Conservation (phyloP, 2,888 invertebrate genomes). For the Dendrolimus houi region DNA sequence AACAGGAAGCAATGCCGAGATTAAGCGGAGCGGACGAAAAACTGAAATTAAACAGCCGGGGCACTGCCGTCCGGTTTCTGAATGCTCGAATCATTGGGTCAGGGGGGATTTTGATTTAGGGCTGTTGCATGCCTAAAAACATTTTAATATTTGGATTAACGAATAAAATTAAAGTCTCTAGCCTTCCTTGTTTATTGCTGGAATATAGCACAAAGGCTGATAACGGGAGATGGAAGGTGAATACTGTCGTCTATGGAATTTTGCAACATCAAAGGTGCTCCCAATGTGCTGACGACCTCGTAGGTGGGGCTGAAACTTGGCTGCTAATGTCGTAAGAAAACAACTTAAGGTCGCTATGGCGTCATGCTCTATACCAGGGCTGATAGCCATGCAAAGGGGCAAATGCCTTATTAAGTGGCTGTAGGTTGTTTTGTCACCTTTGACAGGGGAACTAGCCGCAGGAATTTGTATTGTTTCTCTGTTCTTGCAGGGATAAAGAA, state of each 20-base stretch:
- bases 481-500: too few relatives aligned
- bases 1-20: conserved; percentile 16
- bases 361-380: neutral
- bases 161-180: too few relatives aligned
- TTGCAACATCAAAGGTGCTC: neutral
- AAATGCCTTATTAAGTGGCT: too few relatives aligned
- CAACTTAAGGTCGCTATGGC: neutral
- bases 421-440: too few relatives aligned
- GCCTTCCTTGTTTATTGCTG: too few relatives aligned
- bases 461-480: too few relatives aligned
- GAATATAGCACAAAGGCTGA: too few relatives aligned
- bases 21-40: conserved; percentile 11
- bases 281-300: neutral
- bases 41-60: conserved; percentile 17
- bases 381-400: too few relatives aligned
- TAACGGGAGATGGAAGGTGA: too few relatives aligned
- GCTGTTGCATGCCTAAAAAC: too few relatives aligned
- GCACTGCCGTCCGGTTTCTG: neutral
- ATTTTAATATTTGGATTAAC: too few relatives aligned
- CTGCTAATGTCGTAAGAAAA: neutral
- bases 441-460: too few relatives aligned
- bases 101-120: neutral
- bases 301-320: neutral
- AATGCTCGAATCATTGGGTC: neutral
- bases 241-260: neutral